Evolutionary conservation across 2,888 invertebrate genomes (phyloP), one percentile per base, ranked within the genome.

Genomic region (Bellardia bayeri): DNA sequence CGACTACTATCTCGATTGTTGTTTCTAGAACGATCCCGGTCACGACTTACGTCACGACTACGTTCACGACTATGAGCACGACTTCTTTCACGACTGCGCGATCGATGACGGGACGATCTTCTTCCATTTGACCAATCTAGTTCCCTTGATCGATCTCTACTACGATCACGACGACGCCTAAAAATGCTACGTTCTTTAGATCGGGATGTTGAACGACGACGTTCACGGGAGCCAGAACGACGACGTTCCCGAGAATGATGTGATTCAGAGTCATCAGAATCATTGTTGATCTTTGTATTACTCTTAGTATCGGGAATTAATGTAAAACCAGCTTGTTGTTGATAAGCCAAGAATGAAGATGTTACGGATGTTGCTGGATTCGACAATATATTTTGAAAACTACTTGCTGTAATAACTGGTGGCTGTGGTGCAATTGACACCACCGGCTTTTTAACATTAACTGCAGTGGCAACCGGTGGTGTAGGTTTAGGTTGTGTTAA

Each of bases 81-180:
- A 75, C 75, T 89, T 76, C 71, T 81, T 61, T 86, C 88, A 7
- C 82, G 75, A 69, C 85, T 85, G 23, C 87, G 88, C 40, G 91
- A 91, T 51, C 92, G 89, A 79, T 91, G 90, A 37, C 88, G 89
- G 14, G 91, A 91, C 14, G 90, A 89, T 90, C 92, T 95, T 90
- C 91, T 94, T 82, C 90, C 89, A 33, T 78, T 78, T 8, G 33
- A 45, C 45, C 85, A 79, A 81, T 88, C 89, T 37, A 89, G 89
- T 58, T 89, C 90, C 16, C 88, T 89, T 13, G 89, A 89, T 42
- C 90, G 89, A 9, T 88, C 89, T 74, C 89, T 88, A n/a, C 94
- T 92, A 0, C 95, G 94, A 6, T 95, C 94, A n/a, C 95, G 94
- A 7, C 94, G 94, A 23, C 95, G 88, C 7, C 91, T 90, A 6